These are phyloP conservation scores for Catharus bicknelli DNA, from an alignment of 2,113 vertebrate genomes.

Conservation along the genomic window DNA sequence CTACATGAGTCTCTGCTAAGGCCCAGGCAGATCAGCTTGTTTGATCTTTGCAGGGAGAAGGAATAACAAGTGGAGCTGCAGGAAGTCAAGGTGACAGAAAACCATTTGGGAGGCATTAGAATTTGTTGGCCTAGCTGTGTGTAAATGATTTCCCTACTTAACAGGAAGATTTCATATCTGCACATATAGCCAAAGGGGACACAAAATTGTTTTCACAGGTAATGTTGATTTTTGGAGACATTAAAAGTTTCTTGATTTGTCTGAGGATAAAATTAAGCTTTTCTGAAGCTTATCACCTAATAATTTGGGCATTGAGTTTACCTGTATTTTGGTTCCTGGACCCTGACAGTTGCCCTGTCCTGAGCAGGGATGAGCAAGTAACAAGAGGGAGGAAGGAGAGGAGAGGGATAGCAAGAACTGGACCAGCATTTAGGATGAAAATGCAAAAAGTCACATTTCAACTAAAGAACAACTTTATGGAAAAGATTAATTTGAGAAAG, in stretches of 20 bases:
- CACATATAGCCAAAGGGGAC: rapidly evolving
- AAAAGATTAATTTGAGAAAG: background rate
- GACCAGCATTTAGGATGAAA: background rate
- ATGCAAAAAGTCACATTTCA: background rate
- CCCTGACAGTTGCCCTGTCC: background rate
- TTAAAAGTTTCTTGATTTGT: background rate
- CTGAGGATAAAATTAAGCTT: background rate
- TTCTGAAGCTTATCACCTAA: background rate
- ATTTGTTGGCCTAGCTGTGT: background rate
- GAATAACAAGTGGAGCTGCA: background rate
- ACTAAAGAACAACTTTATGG: background rate
- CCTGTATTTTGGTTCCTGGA: background rate
- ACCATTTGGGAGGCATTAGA: background rate
- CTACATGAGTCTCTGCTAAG: background rate
- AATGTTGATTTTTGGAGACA: background rate
- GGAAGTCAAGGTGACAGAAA: background rate
- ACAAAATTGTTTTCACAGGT: background rate
- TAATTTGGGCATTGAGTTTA: background rate
- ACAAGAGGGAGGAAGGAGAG: background rate
- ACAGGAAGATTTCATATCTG: background rate
- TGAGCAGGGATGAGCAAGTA: background rate
- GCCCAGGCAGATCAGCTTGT: background rate
- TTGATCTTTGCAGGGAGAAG: background rate
- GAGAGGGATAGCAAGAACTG: background rate
- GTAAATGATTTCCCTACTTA: background rate